phyloP scores from a whole-genome alignment of 2,888 invertebrate genomes.

The Eubasilissa splendida region DNA sequence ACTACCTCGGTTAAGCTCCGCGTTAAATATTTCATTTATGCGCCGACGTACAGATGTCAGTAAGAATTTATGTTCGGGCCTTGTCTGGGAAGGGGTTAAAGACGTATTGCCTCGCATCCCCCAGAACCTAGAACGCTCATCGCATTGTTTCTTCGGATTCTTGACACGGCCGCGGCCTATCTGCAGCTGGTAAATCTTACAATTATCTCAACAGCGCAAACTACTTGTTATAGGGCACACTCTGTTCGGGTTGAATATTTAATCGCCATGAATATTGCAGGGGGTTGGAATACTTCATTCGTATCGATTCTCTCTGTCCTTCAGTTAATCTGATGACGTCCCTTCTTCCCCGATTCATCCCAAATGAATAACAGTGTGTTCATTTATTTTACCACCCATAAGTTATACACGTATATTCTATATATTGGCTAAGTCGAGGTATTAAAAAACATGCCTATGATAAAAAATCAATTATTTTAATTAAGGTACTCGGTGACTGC shows the following conservation, averaged over 20 bases:
- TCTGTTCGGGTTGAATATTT: constrained; percentile 11
- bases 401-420: too few relatives aligned
- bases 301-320: neutral
- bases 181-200: constrained; percentile 10
- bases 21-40: constrained; percentile 59
- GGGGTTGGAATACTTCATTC: neutral
- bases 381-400: too few relatives aligned
- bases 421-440: too few relatives aligned
- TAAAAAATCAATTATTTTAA: too few relatives aligned
- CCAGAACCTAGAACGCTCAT: neutral
- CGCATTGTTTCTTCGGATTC: constrained; percentile 26
- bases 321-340: neutral
- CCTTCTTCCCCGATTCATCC: neutral
- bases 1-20: constrained; percentile 52
- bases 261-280: constrained; percentile 27
- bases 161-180: constrained; percentile 34
- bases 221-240: constrained; percentile 15
- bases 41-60: constrained; percentile 59
- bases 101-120: constrained; percentile 39
- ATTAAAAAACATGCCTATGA: too few relatives aligned
- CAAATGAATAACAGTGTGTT: too few relatives aligned
- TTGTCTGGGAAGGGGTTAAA: constrained; percentile 43
- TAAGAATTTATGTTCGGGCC: constrained; percentile 56
- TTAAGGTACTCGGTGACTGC: too few relatives aligned
- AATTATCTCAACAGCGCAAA: constrained; percentile 1